Conservation (phyloP, 2,888 invertebrate genomes). For the Hypsopygia costalis region DNA sequence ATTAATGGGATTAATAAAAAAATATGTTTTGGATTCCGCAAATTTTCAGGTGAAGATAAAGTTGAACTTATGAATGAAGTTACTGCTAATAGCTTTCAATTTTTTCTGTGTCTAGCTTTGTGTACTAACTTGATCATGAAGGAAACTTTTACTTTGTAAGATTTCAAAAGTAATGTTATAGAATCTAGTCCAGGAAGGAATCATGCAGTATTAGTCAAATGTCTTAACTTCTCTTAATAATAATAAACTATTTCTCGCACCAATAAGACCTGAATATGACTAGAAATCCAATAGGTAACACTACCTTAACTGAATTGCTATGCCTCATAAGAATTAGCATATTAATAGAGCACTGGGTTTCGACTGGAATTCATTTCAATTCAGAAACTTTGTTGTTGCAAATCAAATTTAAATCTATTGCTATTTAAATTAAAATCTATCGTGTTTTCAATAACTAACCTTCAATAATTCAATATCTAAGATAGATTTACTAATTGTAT, state of each 20-base stretch:
- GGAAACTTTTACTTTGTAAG: constrained; percentile 43
- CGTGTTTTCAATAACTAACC: no score
- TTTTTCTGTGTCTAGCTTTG: constrained; percentile 68
- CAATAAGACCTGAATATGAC: not conserved
- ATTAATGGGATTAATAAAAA: constrained; percentile 21
- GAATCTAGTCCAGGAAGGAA: constrained; percentile 5
- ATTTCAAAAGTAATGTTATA: not conserved
- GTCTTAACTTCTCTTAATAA: no score
- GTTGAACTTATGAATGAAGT: constrained; percentile 31
- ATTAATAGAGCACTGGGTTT: not conserved
- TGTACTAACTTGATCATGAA: constrained; percentile 56
- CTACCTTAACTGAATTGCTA: not conserved
- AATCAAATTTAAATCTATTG: not conserved
- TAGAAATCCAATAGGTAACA: not conserved
- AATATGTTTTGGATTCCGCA: constrained; percentile 34
- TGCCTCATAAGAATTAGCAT: not conserved
- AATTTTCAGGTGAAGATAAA: constrained; percentile 67
- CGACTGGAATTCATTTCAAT: not conserved
- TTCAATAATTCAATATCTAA: no score
- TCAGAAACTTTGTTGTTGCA: constrained; percentile 1
- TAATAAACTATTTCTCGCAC: no score
- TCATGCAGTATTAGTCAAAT: constrained; percentile 2
- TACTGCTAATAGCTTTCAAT: constrained; percentile 53
- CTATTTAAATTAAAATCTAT: not conserved
- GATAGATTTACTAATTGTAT: no score